These are phyloP conservation scores for Tokudaia tokunoshimensis DNA, from an alignment of 2,797 vertebrate species.

Conservation along the genomic window DNA sequence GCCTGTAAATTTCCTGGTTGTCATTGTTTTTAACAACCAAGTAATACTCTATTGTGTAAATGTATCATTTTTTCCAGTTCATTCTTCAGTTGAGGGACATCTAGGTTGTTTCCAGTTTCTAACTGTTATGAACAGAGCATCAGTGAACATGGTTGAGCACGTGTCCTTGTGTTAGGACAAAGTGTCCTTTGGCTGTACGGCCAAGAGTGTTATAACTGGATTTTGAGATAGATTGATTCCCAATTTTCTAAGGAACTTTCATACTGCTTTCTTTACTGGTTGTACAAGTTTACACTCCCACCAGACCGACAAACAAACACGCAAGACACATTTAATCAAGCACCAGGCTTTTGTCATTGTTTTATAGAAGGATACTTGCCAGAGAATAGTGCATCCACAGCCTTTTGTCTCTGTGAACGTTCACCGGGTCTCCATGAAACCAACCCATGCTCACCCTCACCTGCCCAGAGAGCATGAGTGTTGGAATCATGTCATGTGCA, in stretches of 20 bases:
- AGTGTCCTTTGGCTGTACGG: neutral
- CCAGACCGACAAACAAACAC: neutral
- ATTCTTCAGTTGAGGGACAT: neutral
- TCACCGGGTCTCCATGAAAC: neutral
- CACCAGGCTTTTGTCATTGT: neutral
- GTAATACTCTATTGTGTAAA: neutral
- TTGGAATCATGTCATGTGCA: neutral
- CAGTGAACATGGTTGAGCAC: neutral
- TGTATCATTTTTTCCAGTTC: neutral
- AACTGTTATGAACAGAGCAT: neutral
- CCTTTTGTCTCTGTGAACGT: neutral
- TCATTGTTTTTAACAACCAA: neutral
- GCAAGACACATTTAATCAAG: neutral
- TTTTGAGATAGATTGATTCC: neutral
- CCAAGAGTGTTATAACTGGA: neutral
- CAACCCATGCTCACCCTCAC: neutral
- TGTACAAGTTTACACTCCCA: neutral
- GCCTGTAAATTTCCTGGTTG: neutral
- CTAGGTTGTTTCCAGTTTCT: neutral
- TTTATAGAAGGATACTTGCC: neutral
- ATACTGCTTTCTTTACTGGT: too few relatives aligned
- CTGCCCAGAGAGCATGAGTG: neutral
- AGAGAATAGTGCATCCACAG: neutral
- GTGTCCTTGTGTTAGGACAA: neutral
- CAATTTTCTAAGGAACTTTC: neutral